Base-by-base conservation (phyloP, 2,113 vertebrate genomes). In the Cyanoramphus novaezelandiae region DNA sequence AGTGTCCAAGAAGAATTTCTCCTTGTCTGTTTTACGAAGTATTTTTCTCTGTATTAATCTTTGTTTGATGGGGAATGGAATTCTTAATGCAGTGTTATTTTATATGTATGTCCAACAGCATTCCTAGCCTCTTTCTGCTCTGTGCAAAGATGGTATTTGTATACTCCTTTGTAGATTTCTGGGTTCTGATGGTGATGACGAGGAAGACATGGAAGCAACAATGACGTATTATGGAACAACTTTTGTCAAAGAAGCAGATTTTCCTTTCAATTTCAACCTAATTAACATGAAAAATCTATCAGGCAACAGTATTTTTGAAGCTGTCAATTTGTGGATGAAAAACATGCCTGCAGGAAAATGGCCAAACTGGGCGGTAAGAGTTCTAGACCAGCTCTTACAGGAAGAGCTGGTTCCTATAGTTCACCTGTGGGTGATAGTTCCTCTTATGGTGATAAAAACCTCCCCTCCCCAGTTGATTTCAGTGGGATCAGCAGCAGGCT, bases 321-420 rank as follows among this genome's bases (percentile, higher is more conserved):
- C 98, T 29, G 98, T 99, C 52, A 43, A 98, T 50, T 96, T 97
- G 23, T 99, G 99, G 99, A 99, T 99, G 99, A 92, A 95, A 85
- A 99, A 98, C 82, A 99, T 99, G 99, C 99, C 99, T 11, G 37
- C 87, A 68, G 99, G 99, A 82, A 98, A 98, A 69, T 99, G 99
- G 99, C 98, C 99, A 78, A 99, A 99, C 93, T 99, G 99, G 99
- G 98, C 97, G 98, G 99, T 99, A 97, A 98, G 98, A n/a, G 91
- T 59, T 64, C 41, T 76, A 44, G 13, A 55, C 43, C 10, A 43
- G 4, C 19, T 43, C 28, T 57, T 43, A 12, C 1, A 46, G 44
- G 29, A 93, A 69, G 10, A 20, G n/a, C 44, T 46, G 53, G 20
- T 47, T 86, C 17, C 29, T 69, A 3, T 44, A 46, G 17, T 24